Conservation (phyloP, 2,113 vertebrate genomes). For the Brienomyrus longianalis region DNA sequence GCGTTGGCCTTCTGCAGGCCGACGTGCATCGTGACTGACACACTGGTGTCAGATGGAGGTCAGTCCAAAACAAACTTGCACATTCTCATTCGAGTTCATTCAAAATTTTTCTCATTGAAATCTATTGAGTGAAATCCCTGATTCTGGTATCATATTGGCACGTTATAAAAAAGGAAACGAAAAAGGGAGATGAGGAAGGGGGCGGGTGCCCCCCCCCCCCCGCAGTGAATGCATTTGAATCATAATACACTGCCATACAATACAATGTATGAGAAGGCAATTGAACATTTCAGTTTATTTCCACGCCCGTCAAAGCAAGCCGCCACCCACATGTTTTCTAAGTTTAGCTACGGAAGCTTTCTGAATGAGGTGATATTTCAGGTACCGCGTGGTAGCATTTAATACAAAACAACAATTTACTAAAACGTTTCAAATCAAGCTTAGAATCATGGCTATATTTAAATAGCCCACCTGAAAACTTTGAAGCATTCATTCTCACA, state of each 20-base stretch:
- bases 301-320: background rate
- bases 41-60: background rate
- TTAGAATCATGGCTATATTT: conserved; percentile 35
- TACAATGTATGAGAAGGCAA: background rate
- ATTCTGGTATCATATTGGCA: background rate
- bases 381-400: conserved; percentile 34
- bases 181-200: background rate
- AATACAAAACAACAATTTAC: conserved; percentile 36
- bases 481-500: background rate
- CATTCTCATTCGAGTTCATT: background rate
- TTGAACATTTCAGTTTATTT: background rate
- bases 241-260: background rate
- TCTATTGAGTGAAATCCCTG: background rate
- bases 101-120: background rate
- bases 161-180: background rate
- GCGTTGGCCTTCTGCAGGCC: background rate
- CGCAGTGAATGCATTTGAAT: background rate
- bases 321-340: conserved; percentile 7
- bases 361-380: conserved; percentile 49
- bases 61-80: background rate
- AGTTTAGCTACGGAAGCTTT: conserved; percentile 3
- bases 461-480: conserved; percentile 28
- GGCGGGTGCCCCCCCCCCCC: background rate
- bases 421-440: conserved; percentile 40
- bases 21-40: background rate